These are phyloP conservation scores for Cyprinodon tularosa DNA, from an alignment of 2,113 vertebrate genomes.

Conservation along the genomic window DNA sequence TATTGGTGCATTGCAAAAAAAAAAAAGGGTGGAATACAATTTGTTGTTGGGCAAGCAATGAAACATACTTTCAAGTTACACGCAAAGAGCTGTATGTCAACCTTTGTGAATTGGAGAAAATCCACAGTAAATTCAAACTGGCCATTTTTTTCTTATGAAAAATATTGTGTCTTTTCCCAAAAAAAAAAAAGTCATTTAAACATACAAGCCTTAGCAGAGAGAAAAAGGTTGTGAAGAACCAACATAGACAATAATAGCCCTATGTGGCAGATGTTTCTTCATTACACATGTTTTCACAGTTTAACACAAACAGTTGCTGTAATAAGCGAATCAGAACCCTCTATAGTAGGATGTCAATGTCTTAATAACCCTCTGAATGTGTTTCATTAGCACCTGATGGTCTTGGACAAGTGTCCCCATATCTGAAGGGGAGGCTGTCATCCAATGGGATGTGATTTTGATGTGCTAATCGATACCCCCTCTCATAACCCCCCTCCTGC, in stretches of 20 bases:
- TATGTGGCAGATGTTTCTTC: neutral
- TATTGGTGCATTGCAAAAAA: neutral
- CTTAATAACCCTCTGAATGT: constrained; percentile 77
- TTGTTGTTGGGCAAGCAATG: neutral
- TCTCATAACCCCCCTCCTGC: neutral
- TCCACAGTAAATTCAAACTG: neutral
- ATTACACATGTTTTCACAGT: constrained; percentile 18
- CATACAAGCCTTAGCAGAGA: constrained; percentile 28
- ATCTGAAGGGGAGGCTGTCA: constrained; percentile 45
- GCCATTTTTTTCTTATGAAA: neutral
- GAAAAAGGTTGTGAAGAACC: constrained; percentile 45
- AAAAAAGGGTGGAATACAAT: neutral
- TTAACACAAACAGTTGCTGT: constrained; percentile 54
- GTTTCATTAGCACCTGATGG: constrained; percentile 77
- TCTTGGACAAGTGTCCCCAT: constrained; percentile 67
- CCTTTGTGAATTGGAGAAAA: neutral
- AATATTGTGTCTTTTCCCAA: neutral
- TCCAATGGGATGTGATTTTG: constrained; percentile 34
- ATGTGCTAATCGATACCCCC: constrained; percentile 51
- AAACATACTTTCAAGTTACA: neutral
- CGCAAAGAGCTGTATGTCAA: neutral
- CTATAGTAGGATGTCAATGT: constrained; percentile 66
- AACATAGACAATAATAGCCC: constrained; percentile 16
- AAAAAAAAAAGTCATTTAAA: neutral
- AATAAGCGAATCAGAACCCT: constrained; percentile 72